Percentiles rank a stretch among this genome's conserved stretches.
Evolutionary conservation across 2,797 vertebrate species (phyloP).

Genomic region (Sebastolobus altivelis): DNA sequence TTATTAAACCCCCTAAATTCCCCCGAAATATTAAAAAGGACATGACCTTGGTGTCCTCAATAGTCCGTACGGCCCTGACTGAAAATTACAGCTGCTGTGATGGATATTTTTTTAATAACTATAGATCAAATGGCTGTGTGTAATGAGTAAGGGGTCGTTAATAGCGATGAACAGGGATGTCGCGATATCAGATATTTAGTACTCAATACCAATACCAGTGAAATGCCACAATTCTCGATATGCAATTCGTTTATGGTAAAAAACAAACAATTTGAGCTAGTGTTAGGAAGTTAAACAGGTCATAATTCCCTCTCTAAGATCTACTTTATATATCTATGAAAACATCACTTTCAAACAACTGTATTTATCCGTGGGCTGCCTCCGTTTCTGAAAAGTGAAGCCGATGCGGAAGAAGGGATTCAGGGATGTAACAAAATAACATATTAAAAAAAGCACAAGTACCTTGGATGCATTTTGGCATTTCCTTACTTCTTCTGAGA

Average conservation of each 20-base stretch:
- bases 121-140: neutral
- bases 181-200: neutral
- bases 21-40: neutral
- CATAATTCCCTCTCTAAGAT: too few relatives aligned
- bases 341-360: too few relatives aligned
- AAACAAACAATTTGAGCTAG: too few relatives aligned
- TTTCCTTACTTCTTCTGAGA: neutral
- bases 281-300: too few relatives aligned
- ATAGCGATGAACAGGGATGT: neutral
- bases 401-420: neutral
- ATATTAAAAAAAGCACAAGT: neutral
- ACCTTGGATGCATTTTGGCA: neutral
- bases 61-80: neutral
- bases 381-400: neutral
- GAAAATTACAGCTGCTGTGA: neutral
- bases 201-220: too few relatives aligned
- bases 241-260: neutral
- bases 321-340: too few relatives aligned
- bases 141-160: neutral
- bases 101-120: neutral
- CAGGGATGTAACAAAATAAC: neutral
- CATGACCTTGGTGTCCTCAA: neutral
- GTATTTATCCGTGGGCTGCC: too few relatives aligned
- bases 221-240: neutral
- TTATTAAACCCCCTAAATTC: constrained; percentile 6